Conservation (phyloP, 2,113 vertebrate genomes). For the Strix aluco region DNA sequence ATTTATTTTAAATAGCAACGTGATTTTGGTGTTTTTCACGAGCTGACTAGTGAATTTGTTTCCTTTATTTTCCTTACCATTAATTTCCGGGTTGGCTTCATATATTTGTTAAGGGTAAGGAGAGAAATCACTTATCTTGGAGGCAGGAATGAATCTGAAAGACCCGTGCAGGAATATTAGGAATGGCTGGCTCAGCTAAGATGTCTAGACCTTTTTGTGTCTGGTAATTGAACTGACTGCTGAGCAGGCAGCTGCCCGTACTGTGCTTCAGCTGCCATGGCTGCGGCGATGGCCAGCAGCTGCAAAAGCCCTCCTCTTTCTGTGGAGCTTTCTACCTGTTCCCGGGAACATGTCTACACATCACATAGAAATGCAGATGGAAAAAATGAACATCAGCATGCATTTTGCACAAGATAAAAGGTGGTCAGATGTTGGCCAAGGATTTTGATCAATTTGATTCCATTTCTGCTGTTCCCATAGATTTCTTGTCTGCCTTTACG, state of each 20-base stretch:
- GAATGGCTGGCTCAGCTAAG: conserved; percentile 17
- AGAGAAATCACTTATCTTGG: not conserved
- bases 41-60: not conserved
- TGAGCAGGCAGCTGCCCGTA: not conserved
- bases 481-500: not conserved
- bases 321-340: not conserved
- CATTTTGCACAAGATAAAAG: not conserved
- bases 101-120: not conserved
- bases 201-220: not conserved
- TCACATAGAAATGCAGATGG: not conserved
- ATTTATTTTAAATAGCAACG: not conserved
- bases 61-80: not conserved
- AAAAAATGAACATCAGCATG: fast-evolving
- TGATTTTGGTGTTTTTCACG: not conserved
- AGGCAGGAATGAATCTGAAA: not conserved
- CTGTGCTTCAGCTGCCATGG: not conserved
- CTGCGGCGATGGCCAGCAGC: not conserved
- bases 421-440: not conserved
- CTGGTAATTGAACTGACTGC: not conserved
- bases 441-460: not conserved
- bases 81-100: not conserved
- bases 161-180: not conserved
- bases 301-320: not conserved
- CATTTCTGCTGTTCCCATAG: not conserved
- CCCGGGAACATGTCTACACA: fast-evolving